Evolutionary conservation across 64 coral and sea anemone species (phyloP).

Genomic region (Porites lutea): DNA sequence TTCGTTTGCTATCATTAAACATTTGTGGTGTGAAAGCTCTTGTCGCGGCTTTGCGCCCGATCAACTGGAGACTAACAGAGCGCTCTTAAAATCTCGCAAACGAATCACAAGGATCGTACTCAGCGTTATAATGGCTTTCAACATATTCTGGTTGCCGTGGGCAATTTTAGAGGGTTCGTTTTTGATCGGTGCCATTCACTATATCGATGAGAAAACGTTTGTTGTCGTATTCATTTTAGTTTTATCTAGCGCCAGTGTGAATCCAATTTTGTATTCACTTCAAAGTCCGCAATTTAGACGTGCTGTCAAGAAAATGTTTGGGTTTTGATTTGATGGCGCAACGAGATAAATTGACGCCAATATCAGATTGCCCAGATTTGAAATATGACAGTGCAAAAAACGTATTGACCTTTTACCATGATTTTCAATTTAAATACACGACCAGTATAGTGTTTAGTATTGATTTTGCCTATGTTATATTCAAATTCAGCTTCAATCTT

Average conservation of each 20-base stretch:
- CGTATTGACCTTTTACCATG: neutral
- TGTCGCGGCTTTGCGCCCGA: neutral
- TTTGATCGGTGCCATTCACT: constrained; percentile 14
- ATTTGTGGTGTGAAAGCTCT: constrained; percentile 33
- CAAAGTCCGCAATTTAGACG: constrained; percentile 40
- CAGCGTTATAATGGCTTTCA: constrained; percentile 47
- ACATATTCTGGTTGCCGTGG: constrained; percentile 66
- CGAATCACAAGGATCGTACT: constrained; percentile 55
- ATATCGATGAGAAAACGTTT: neutral
- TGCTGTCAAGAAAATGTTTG: constrained; percentile 34
- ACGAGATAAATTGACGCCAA: no score
- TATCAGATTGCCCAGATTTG: no score
- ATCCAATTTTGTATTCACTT: constrained; percentile 65
- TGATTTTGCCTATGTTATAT: no score
- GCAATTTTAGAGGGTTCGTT: constrained; percentile 31
- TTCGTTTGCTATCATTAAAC: constrained; percentile 34
- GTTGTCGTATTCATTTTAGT: constrained; percentile 1
- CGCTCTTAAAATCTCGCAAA: constrained; percentile 29
- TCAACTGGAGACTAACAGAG: neutral
- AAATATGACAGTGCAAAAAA: no score
- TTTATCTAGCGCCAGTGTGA: constrained; percentile 20
- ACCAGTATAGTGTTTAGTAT: no score
- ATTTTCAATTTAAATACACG: no score
- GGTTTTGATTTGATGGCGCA: neutral
- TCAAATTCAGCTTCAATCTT: no score